Evolutionary conservation across 2,888 invertebrate genomes (phyloP).

Genomic region (Gordius sp.): DNA sequence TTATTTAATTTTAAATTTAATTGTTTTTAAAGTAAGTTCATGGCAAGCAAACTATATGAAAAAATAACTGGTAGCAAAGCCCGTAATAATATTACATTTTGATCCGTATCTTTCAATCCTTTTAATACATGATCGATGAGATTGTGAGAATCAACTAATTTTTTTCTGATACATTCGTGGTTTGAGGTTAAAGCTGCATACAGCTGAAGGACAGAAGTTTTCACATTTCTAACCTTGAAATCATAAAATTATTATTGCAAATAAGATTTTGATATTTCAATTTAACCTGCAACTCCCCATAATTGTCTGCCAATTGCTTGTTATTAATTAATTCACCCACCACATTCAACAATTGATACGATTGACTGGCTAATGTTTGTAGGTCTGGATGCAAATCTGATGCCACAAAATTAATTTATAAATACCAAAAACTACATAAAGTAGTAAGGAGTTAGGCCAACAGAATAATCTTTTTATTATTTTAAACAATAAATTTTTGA

Average conservation of each 20-base stretch:
- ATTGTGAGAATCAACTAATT: neutral
- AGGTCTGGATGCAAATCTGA: conserved; percentile 12
- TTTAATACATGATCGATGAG: conserved; percentile 7
- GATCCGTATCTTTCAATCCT: too few species aligned
- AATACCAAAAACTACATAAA: too few species aligned
- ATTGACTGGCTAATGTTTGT: neutral
- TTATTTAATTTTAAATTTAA: too few species aligned
- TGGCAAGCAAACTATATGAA: too few species aligned
- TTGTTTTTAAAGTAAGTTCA: too few species aligned
- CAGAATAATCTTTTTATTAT: too few species aligned
- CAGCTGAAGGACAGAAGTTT: neutral
- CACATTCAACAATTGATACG: neutral
- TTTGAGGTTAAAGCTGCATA: neutral
- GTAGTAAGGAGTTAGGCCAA: too few species aligned
- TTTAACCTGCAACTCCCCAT: neutral
- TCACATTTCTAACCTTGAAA: neutral
- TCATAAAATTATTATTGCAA: neutral
- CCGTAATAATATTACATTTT: too few species aligned
- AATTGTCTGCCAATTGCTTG: neutral
- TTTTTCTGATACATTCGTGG: neutral
- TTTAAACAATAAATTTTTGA: too few species aligned
- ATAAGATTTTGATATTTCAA: neutral
- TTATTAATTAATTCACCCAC: neutral
- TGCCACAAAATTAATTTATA: too few species aligned
- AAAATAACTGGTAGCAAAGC: too few species aligned